phyloP scores from a whole-genome alignment of 2,888 invertebrate species.

The Melieria picta region DNA sequence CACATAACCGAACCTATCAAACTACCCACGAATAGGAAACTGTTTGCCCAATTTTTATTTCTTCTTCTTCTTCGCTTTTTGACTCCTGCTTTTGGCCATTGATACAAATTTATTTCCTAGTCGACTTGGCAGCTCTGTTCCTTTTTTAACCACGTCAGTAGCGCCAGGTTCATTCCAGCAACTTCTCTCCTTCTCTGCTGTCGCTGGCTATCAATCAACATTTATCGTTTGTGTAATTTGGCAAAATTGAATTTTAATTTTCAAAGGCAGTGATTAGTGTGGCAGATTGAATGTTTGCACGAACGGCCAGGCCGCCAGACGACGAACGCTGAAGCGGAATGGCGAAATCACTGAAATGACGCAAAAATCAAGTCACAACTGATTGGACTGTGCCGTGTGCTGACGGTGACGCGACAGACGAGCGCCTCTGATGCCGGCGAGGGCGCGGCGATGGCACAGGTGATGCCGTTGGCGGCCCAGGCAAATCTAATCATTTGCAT shows the following conservation, averaged over 20 bases:
- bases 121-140: too few species aligned
- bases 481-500: neutral
- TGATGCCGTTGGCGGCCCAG: neutral
- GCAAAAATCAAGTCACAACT: constrained; percentile 3
- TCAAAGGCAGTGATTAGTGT: constrained; percentile 25
- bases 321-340: neutral
- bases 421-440: too few species aligned
- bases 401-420: too few species aligned
- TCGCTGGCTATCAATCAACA: constrained; percentile 6
- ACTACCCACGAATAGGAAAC: too few species aligned
- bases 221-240: constrained; percentile 7
- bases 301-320: neutral
- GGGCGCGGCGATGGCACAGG: neutral
- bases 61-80: too few species aligned
- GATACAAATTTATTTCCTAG: too few species aligned
- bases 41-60: too few species aligned
- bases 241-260: constrained; percentile 30
- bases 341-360: constrained; percentile 14
- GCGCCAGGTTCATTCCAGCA: too few species aligned
- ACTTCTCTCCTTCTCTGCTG: neutral
- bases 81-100: too few species aligned
- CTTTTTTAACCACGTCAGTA: too few species aligned
- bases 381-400: too few species aligned
- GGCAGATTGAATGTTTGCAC: constrained; percentile 3
- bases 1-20: too few species aligned